phyloP scores from a whole-genome alignment of 2,797 vertebrate genomes.

The Sebastolobus altivelis region DNA sequence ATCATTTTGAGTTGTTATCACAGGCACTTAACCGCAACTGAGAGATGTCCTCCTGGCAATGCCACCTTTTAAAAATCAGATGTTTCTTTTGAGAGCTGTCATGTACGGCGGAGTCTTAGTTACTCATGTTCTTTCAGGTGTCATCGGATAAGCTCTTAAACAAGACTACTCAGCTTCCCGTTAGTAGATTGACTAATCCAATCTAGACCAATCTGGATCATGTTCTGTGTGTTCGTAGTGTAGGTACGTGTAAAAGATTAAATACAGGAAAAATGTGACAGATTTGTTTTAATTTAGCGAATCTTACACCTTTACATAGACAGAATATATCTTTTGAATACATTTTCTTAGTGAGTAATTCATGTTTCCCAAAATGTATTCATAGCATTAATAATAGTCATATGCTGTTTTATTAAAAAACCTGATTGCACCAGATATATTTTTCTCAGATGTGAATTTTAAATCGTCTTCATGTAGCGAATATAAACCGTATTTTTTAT shows the following conservation, averaged over 20 bases:
- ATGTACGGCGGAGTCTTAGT: constrained; percentile 30
- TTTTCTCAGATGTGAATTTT: not conserved
- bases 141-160: constrained; percentile 42
- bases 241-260: not conserved
- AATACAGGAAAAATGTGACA: constrained; percentile 3
- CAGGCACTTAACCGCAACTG: constrained; percentile 45
- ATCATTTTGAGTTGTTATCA: constrained; percentile 54
- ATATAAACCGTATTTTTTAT: not conserved
- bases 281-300: not conserved
- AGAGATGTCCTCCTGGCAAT: constrained; percentile 11
- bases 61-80: constrained; percentile 45
- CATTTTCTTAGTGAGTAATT: not conserved
- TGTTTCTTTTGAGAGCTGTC: constrained; percentile 45
- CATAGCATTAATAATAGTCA: not conserved
- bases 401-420: not conserved
- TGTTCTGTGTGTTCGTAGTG: constrained; percentile 13
- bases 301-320: not conserved
- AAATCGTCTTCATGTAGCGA: not conserved
- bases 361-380: not conserved
- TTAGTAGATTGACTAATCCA: constrained; percentile 46
- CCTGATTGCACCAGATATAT: not conserved
- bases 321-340: not conserved
- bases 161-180: constrained; percentile 27
- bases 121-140: constrained; percentile 40
- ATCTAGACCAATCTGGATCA: not conserved